Conservation (phyloP, 2,888 invertebrate genomes). For the Trissolcus brochymenae region DNA sequence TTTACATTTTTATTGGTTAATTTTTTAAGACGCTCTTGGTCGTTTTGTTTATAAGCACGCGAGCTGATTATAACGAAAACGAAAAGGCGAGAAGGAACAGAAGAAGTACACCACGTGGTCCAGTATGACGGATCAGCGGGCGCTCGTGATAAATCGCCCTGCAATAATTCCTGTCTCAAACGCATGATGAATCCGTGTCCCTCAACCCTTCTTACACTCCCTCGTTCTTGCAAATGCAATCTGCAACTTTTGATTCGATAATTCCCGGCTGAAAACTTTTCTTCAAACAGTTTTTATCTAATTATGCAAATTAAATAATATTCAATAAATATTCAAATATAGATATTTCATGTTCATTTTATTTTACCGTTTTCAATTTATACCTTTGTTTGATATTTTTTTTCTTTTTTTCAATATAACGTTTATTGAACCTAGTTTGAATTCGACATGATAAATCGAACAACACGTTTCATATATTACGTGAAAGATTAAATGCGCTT, state of each 20-base stretch:
- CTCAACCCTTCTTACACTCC: slow-evolving; percentile 52
- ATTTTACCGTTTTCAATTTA: background rate
- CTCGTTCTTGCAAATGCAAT: slow-evolving; percentile 41
- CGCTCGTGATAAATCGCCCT: slow-evolving; percentile 74
- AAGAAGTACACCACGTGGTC: slow-evolving; percentile 66
- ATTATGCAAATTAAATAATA: slow-evolving; percentile 1
- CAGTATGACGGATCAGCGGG: slow-evolving; percentile 73
- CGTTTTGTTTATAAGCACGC: slow-evolving; percentile 47
- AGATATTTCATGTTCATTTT: background rate
- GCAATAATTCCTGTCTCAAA: slow-evolving; percentile 74
- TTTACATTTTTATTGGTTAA: slow-evolving; percentile 53
- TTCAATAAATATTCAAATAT: slow-evolving; percentile 1
- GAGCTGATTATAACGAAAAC: slow-evolving; percentile 54
- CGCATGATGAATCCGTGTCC: slow-evolving; percentile 74
- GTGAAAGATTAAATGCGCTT: slow-evolving; percentile 16
- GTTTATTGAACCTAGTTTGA: slow-evolving; percentile 1
- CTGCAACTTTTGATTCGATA: slow-evolving; percentile 54
- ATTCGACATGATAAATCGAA: slow-evolving; percentile 12
- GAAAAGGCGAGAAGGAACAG: slow-evolving; percentile 48
- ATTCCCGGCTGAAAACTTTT: background rate
- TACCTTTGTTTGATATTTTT: background rate
- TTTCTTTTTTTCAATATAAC: background rate
- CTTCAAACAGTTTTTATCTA: background rate
- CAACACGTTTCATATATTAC: slow-evolving; percentile 13
- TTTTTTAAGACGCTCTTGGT: slow-evolving; percentile 38